Base-by-base conservation (phyloP, 1,140 invertebrate species). In the Panulirus ornatus region DNA sequence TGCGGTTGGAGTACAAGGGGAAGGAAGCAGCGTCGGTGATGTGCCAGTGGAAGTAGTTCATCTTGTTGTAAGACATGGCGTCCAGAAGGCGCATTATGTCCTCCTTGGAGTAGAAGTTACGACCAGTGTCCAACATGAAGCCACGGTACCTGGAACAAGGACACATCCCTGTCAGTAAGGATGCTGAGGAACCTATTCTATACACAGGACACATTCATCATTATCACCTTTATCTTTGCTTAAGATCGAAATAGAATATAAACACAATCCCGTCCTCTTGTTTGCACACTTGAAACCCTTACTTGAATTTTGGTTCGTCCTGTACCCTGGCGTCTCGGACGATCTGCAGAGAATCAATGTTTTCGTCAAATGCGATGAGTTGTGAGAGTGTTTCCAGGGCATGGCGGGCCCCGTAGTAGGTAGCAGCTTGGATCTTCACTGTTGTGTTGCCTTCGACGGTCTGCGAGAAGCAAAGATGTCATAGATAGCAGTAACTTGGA, bases 1-100 rank as follows among this genome's bases (percentile, higher is more conserved):
- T 2, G 14, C 47, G 30, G 36, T 51, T 30, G 22, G 71, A 95
- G 47, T 96, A 95, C 79, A 97, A 96, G 0, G 97, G 97, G 92
- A 98, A 98, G 92, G 97, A 97, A 30, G 97, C 97, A 0, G 96
- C 96, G 93, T 98, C 97, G 0, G 97, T 97, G 16, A 98, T 97
- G 92, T 98, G 97, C 97, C 97, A 98, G 92, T 98, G 97, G 93
- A 98, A 96, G 0, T 96, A 96, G 93, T 98, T 98, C 63, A 98
- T 92, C 93, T 98, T 98, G 19, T 96, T 96, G 92, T 96, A 94
- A 0, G 96, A 95, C 97, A 98, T 97, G 0, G 95, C 97, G 92
- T 97, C 96, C 63, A 98, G 94, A 0, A 96, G 97, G 22, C 95
- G 94, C 92, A 96, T 95, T 70, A 98, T 96, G 0, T 95, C 94